These are phyloP conservation scores for Syngnathus acus DNA, from an alignment of 2,797 vertebrate genomes.

Conservation along the genomic window DNA sequence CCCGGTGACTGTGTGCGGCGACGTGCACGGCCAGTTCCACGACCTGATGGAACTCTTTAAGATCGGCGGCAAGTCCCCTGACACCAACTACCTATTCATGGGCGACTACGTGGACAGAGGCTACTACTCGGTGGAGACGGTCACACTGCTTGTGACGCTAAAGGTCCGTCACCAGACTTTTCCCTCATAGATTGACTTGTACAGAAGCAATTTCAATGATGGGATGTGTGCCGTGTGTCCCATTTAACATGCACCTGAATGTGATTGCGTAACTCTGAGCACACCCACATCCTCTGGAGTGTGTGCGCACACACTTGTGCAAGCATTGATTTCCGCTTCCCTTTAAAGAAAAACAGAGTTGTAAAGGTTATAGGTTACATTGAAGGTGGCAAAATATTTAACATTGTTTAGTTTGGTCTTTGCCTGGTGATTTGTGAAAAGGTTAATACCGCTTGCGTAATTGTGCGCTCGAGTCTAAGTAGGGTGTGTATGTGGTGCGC, in stretches of 20 bases:
- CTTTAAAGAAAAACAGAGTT: not conserved
- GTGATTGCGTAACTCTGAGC: not conserved
- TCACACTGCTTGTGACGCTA: constrained; percentile 90
- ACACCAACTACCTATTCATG: constrained; percentile 98
- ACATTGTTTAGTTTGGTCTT: too few species aligned
- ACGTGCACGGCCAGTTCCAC: constrained; percentile 93
- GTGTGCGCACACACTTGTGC: not conserved
- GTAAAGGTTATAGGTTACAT: too few species aligned
- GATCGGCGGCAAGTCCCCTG: constrained; percentile 94
- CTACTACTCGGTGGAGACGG: constrained; percentile 94
- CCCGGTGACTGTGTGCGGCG: constrained; percentile 92
- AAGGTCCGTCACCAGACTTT: constrained; percentile 69
- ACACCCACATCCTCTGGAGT: not conserved
- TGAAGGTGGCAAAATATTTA: too few species aligned
- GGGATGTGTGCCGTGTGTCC: too few species aligned
- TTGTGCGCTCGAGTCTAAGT: not conserved
- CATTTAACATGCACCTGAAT: not conserved
- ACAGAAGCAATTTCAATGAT: not conserved
- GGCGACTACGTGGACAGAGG: constrained; percentile 95
- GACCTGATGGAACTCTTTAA: constrained; percentile 97
- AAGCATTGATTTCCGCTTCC: not conserved
- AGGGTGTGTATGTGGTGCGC: not conserved
- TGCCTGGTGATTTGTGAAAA: not conserved
- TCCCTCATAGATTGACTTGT: not conserved
- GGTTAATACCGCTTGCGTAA: too few species aligned